Evolutionary conservation across 2,113 vertebrate genomes (phyloP), one percentile per base, ranked within the genome.

Genomic region (Sphaerodactylus townsendi): DNA sequence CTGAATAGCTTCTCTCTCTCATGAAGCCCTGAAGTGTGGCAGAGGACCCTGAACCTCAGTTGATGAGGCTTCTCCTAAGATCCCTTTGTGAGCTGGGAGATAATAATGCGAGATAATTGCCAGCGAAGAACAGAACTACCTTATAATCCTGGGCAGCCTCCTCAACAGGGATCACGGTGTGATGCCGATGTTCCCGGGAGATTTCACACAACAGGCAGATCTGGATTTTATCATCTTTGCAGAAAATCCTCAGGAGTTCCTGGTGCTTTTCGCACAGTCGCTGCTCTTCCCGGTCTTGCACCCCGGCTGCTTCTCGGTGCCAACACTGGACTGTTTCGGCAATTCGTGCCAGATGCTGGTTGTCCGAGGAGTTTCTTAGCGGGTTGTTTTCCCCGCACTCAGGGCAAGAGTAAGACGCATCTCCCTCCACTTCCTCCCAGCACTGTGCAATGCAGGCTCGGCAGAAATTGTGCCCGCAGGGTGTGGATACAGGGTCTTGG

Each of bases 391-490:
- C 88, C 53, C 93, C 89, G 65, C 94, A 95, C 89, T 93, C 90
- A 6, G 94, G 92, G 19, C 93, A 95, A 2, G 91, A 89, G n/a
- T n/a, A n/a, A n/a, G 19, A 91, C 93, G 8, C 1, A 35, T 44
- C 44, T 44, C 2, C 90, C 30, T 90, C 91, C 41, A 87, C 76
- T 82, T 91, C 89, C 56, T 87, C 92, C 94, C 93, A 94, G 77
- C 90, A 92, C 50, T 93, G 87, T 23, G 90, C 85, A 68, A 95
- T 91, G 84, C 93, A 94, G 56, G 81, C 82, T 68, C 90, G 92
- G 88, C 94, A 95, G 89, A 94, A 94, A 76, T 88, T 93, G 89
- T 95, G 93, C 33, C 93, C 94, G 71, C 92, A 94, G 79, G 92
- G 92, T 10, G 90, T 86, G 86, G 91, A 93, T 84, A 95, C 92